Conservation (phyloP, 2,797 vertebrate genomes). For the Astyanax mexicanus region DNA sequence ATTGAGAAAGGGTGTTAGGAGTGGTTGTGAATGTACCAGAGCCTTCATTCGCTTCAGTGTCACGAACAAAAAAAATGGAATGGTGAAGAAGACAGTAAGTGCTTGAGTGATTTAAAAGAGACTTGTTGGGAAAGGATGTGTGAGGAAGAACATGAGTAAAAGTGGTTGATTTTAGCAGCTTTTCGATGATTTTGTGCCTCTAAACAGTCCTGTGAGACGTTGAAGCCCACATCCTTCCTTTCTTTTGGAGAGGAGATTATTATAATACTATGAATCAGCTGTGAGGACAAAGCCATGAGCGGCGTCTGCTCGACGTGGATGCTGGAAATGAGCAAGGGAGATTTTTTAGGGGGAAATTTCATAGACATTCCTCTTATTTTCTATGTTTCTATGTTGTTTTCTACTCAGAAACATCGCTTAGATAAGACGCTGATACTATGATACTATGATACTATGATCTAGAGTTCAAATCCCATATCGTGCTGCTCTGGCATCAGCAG, state of each 20-base stretch:
- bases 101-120: conserved; percentile 21
- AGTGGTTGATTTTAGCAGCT: conserved; percentile 48
- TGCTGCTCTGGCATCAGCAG: too few species aligned
- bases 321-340: conserved; percentile 17
- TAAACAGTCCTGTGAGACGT: conserved; percentile 50
- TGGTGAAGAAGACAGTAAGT: conserved; percentile 6
- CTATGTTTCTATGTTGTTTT: too few species aligned
- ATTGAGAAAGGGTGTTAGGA: conserved; percentile 6
- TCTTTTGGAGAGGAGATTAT: conserved; percentile 31
- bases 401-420: conserved; percentile 30
- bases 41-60: conserved; percentile 13
- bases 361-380: conserved; percentile 20
- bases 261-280: conserved; percentile 54
- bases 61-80: conserved; percentile 31
- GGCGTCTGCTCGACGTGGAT: conserved; percentile 21
- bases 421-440: too few species aligned
- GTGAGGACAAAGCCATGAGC: conserved; percentile 34
- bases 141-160: conserved; percentile 44
- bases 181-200: conserved; percentile 60
- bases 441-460: too few species aligned
- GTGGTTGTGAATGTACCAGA: conserved; percentile 31
- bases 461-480: too few species aligned
- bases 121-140: conserved; percentile 32
- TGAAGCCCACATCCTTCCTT: conserved; percentile 48
- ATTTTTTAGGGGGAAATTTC: conserved; percentile 19